Percentiles rank a stretch among this genome's conserved stretches.
Evolutionary conservation across 2,888 invertebrate genomes (phyloP).

Genomic region (Eilema griseolum): DNA sequence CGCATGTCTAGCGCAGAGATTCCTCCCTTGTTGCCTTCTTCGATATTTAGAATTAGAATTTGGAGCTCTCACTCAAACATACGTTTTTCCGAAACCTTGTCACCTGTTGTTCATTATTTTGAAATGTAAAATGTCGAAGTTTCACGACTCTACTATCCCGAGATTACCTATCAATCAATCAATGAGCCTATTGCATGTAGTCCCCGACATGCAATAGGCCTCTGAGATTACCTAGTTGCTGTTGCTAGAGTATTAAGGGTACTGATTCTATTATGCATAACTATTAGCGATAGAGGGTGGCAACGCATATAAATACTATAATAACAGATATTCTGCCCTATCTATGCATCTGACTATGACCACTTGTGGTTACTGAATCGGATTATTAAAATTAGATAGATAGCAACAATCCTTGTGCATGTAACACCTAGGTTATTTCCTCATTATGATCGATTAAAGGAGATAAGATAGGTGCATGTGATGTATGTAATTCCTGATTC

Average conservation of each 20-base stretch:
- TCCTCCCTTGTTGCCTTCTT: neutral
- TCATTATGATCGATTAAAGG: neutral
- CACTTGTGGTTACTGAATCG: neutral
- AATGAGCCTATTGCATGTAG: too few species aligned
- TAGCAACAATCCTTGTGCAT: conserved; percentile 1
- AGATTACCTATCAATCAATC: neutral
- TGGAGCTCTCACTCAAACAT: neutral
- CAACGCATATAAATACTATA: too few species aligned
- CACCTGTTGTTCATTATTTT: neutral
- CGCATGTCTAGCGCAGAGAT: conserved; percentile 3
- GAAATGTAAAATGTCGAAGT: too few species aligned
- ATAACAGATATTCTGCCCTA: too few species aligned
- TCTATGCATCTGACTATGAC: neutral
- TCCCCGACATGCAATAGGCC: neutral
- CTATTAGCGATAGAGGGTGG: too few species aligned
- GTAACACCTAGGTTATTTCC: neutral
- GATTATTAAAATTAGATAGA: conserved; percentile 1
- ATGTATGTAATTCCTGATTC: neutral
- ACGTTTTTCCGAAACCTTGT: neutral
- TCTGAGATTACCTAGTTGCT: neutral
- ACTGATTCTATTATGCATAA: neutral
- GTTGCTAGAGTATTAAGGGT: too few species aligned
- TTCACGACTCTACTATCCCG: neutral
- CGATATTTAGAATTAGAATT: neutral
- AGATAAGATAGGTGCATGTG: neutral